Conservation (phyloP, 92 coral and sea anemone species). For the Virgularia gustaviana region DNA sequence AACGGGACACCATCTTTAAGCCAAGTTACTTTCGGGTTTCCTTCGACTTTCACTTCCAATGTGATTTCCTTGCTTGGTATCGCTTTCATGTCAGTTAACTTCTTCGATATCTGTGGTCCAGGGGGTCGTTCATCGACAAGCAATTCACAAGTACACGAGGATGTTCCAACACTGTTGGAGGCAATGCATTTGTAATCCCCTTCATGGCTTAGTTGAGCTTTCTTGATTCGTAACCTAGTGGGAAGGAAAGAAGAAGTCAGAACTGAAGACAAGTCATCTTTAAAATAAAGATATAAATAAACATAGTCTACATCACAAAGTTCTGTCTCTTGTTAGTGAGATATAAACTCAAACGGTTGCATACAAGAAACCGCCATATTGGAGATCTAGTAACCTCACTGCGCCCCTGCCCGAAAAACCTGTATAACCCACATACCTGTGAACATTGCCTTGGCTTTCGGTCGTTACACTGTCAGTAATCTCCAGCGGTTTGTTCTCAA, state of each 20-base stretch:
- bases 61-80: constrained; percentile 55
- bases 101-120: constrained; percentile 69
- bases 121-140: constrained; percentile 66
- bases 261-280: neutral
- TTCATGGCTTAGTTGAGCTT: constrained; percentile 72
- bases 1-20: constrained; percentile 63
- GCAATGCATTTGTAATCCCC: constrained; percentile 79
- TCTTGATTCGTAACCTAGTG: constrained; percentile 53
- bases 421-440: constrained; percentile 22
- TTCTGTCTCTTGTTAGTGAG: neutral
- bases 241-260: neutral
- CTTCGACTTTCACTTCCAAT: constrained; percentile 69
- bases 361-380: no score
- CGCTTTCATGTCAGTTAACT: constrained; percentile 50
- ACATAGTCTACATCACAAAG: neutral
- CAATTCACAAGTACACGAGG: constrained; percentile 62
- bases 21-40: constrained; percentile 77
- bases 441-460: constrained; percentile 51
- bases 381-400: no score
- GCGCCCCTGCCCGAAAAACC: no score
- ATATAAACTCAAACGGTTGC: no score
- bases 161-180: constrained; percentile 58
- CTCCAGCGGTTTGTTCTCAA: constrained; percentile 66
- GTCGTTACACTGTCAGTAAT: constrained; percentile 58
- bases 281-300: neutral